phyloP scores from a whole-genome alignment of 2,113 vertebrate genomes.

The Oryzias javanicus region DNA sequence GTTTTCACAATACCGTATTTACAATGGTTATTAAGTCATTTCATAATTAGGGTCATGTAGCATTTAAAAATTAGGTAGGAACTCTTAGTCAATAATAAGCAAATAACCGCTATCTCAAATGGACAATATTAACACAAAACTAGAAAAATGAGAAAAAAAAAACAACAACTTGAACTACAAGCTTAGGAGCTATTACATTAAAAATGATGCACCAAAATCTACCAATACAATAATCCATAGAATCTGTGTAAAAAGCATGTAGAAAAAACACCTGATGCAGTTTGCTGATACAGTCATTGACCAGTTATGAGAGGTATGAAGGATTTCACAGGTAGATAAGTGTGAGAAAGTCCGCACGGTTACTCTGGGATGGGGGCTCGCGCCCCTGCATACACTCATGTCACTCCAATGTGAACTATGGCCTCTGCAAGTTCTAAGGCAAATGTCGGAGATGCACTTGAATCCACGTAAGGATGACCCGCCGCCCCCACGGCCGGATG shows the following conservation, averaged over 20 bases:
- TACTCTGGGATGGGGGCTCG: constrained; percentile 86
- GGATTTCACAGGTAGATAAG: constrained; percentile 99
- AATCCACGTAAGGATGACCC: constrained; percentile 88
- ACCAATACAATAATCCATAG: constrained; percentile 98
- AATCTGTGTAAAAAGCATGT: constrained; percentile 99
- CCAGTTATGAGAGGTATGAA: constrained; percentile 99
- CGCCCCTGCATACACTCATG: constrained; percentile 95
- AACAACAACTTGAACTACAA: constrained; percentile 79
- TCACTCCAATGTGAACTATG: constrained; percentile 98
- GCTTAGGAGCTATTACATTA: constrained; percentile 96
- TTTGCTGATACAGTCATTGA: constrained; percentile 99
- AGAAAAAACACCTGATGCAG: constrained; percentile 99
- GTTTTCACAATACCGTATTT: constrained; percentile 98
- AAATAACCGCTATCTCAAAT: constrained; percentile 95
- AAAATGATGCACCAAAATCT: constrained; percentile 96
- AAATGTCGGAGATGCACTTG: constrained; percentile 95
- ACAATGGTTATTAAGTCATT: constrained; percentile 92
- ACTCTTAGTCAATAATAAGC: constrained; percentile 98
- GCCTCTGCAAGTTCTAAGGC: constrained; percentile 99
- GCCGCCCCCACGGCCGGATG: constrained; percentile 76
- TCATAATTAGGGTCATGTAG: constrained; percentile 93
- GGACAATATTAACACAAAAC: constrained; percentile 99
- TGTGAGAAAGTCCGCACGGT: constrained; percentile 96
- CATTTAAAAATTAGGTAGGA: constrained; percentile 90
- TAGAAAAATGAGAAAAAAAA: constrained; percentile 82